Conservation (phyloP, 2,797 vertebrate genomes). For the Scyliorhinus canicula region DNA sequence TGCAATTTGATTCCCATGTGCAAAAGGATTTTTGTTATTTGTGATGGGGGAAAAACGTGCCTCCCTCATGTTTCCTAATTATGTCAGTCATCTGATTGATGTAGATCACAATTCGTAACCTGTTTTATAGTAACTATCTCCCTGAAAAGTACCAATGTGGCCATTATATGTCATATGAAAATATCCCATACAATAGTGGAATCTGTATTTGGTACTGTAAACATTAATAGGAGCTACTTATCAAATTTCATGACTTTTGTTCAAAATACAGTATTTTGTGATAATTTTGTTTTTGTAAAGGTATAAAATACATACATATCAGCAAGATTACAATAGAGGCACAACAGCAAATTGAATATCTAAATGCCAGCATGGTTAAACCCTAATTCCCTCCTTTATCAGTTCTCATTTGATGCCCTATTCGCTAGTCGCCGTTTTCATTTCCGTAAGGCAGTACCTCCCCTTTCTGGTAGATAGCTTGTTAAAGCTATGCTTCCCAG, state of each 20-base stretch:
- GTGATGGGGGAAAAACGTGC: background rate
- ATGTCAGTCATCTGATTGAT: background rate
- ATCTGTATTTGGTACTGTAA: background rate
- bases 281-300: background rate
- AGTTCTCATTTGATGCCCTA: background rate
- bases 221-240: background rate
- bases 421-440: background rate
- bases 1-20: background rate
- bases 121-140: background rate
- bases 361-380: background rate
- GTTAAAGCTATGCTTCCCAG: background rate
- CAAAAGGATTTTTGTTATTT: background rate
- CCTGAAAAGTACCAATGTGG: background rate
- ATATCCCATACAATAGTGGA: background rate
- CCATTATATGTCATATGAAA: background rate
- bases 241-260: background rate
- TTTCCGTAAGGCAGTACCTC: background rate
- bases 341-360: background rate
- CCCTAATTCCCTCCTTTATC: background rate
- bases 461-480: background rate
- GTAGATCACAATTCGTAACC: background rate
- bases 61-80: background rate
- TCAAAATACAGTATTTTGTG: background rate
- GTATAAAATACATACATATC: background rate
- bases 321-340: background rate